A percentile compares a stretch with the other conserved stretches of the same genome.
These are phyloP conservation scores for Hofmannophila pseudospretella DNA, from an alignment of 2,888 invertebrate genomes.

Conservation along the genomic window DNA sequence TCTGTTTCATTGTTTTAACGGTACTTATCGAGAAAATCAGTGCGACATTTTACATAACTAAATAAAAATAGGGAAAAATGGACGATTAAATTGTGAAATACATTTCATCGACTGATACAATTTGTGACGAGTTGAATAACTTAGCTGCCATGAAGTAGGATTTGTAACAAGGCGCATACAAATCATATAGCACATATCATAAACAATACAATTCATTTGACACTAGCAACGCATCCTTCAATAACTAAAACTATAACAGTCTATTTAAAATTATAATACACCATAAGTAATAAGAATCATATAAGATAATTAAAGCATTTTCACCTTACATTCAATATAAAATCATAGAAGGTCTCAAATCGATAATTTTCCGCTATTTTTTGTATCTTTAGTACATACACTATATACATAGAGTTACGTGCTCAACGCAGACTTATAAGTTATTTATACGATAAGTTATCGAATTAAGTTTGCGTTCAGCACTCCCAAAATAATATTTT, in stretches of 20 bases:
- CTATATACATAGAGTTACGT: constrained; percentile 61
- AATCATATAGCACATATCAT: constrained; percentile 16
- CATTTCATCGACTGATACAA: constrained; percentile 27
- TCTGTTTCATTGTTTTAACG: constrained; percentile 49
- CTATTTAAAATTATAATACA: constrained; percentile 77
- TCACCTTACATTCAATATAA: constrained; percentile 75
- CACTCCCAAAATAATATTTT: constrained; percentile 52
- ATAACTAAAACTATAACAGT: constrained; percentile 77
- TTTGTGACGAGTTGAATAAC: constrained; percentile 45
- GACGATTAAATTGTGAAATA: constrained; percentile 41
- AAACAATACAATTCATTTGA: constrained; percentile 41
- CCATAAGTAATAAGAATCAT: constrained; percentile 67
- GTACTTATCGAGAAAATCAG: constrained; percentile 62
- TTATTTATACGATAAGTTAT: constrained; percentile 70
- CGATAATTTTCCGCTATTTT: constrained; percentile 58
- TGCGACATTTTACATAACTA: constrained; percentile 53
- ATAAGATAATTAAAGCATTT: constrained; percentile 78
- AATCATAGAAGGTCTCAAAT: constrained; percentile 67
- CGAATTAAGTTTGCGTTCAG: constrained; percentile 51
- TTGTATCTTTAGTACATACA: constrained; percentile 53
- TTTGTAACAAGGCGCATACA: constrained; percentile 17
- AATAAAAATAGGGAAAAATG: constrained; percentile 47
- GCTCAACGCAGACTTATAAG: constrained; percentile 60
- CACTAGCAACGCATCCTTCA: constrained; percentile 49
- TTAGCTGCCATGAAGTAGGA: constrained; percentile 23